Evolutionary conservation across 2,888 invertebrate species (phyloP), one percentile per base, ranked within the genome.

Genomic region (Drosophila trichaetosa): DNA sequence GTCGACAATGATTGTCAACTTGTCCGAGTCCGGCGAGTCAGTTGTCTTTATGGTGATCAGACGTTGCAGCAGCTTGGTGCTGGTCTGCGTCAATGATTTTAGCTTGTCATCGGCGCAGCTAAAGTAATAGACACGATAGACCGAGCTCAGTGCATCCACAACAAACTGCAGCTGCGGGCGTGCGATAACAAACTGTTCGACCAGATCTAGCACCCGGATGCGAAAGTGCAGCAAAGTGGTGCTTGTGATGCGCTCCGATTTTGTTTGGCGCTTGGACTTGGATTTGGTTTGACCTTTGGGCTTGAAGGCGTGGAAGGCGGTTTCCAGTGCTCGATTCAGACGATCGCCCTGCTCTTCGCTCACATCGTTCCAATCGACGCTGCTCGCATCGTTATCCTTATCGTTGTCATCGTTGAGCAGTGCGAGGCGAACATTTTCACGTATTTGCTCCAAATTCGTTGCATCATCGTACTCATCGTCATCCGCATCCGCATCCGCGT

Each of bases 331-430:
- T 13, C 29, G 29, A 63, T 85, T 90, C 2, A 85, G 61, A 7
- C 83, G 88, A 0, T 82, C 52, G 16, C 85, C 85, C n/a, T 82
- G 46, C 8, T 72, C 88, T 18, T 85, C 85, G 38, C 53, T 59
- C 5, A 85, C 83, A 54, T 85, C 90, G n/a, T 85, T 85, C 85
- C 90, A 90, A 16, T 85, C 85, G 2, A 85, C 67, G 59, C 90
- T 90, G 67, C 86, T 82, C 27, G 54, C 83, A 51, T 71, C 79
- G 27, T 66, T 18, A 6, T 76, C 59, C n/a, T 63, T 73, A 13
- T 34, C 57, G 0, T 58, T 51, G 1, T 38, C 54, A 10, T 62
- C 54, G 0, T 68, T 52, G 7, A 70, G 36, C 48, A 89, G 33
- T 0, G 88, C 86, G 11, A 51, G 18, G n/a, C 90, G 88, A 8